A percentile compares a stretch with the other conserved stretches of the same genome.
Conservation (phyloP, 2,888 invertebrate genomes). For the Mechanitis mazaeus region DNA sequence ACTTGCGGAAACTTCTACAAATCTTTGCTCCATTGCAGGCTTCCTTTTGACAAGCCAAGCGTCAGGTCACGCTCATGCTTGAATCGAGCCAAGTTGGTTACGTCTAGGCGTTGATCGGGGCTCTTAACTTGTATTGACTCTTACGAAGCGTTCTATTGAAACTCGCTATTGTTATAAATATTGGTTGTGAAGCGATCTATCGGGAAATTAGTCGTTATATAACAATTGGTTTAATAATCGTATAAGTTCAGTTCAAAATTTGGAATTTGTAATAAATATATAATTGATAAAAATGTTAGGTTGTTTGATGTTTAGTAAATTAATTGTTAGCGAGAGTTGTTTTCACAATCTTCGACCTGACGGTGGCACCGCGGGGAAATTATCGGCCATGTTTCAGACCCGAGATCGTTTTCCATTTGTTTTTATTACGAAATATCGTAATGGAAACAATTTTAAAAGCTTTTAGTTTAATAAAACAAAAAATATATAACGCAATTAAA, state of each 20-base stretch:
- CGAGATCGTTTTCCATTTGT: conserved; percentile 28
- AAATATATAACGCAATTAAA: background rate
- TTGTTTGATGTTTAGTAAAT: background rate
- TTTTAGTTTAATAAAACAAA: no score
- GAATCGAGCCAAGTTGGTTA: conserved; percentile 14
- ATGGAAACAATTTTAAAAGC: background rate
- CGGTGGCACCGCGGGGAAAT: conserved; percentile 40
- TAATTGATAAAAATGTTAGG: background rate
- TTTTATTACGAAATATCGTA: conserved; percentile 30
- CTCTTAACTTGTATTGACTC: conserved; percentile 19
- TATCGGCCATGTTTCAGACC: conserved; percentile 32
- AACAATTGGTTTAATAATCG: no score
- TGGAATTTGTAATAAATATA: no score
- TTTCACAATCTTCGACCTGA: conserved; percentile 24
- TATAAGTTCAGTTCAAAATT: no score
- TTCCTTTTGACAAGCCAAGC: conserved; percentile 39
- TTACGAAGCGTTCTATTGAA: no score
- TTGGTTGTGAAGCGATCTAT: no score
- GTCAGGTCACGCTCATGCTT: conserved; percentile 29
- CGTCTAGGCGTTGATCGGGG: conserved; percentile 22
- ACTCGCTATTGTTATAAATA: no score
- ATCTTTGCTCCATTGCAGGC: conserved; percentile 30
- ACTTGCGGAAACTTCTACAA: conserved; percentile 29
- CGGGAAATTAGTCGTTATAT: no score
- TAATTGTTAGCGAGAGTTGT: background rate